phyloP scores from a whole-genome alignment of 2,888 invertebrate genomes.

The Acanthosepion esculentum region DNA sequence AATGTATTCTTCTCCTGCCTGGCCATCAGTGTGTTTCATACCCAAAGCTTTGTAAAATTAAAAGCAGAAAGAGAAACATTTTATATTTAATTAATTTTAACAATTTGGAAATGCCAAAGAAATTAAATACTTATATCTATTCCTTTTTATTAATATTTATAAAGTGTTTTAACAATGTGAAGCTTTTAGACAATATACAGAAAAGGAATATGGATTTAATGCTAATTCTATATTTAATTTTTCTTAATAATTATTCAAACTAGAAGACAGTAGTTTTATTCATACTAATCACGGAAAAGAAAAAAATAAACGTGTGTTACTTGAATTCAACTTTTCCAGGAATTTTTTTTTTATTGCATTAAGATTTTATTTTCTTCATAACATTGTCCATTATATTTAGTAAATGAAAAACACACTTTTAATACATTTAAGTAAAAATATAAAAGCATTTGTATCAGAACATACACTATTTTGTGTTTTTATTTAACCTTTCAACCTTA shows the following conservation, averaged over 20 bases:
- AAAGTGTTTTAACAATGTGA: not conserved
- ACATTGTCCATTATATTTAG: not conserved
- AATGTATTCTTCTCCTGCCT: not conserved
- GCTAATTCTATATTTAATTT: not conserved
- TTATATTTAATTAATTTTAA: not conserved
- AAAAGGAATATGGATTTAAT: not conserved
- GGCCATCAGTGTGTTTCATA: not conserved
- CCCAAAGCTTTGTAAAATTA: not conserved
- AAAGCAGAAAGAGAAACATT: not conserved
- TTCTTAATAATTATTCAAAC: not conserved
- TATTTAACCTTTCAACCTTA: not conserved
- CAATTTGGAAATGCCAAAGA: too few species aligned
- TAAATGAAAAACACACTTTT: not conserved
- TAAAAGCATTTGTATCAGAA: not conserved
- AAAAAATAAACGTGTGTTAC: not conserved
- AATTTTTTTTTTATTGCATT: not conserved
- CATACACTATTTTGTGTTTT: not conserved
- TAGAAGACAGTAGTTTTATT: not conserved
- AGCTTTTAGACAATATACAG: not conserved
- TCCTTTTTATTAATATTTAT: too few species aligned
- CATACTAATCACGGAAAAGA: not conserved
- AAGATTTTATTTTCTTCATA: not conserved
- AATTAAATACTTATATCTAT: too few species aligned
- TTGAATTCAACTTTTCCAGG: not conserved
- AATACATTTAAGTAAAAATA: not conserved